Percentiles rank a stretch among this genome's conserved stretches.
phyloP scores from a whole-genome alignment of 2,888 invertebrate species.

The Criorhina ranunculi region DNA sequence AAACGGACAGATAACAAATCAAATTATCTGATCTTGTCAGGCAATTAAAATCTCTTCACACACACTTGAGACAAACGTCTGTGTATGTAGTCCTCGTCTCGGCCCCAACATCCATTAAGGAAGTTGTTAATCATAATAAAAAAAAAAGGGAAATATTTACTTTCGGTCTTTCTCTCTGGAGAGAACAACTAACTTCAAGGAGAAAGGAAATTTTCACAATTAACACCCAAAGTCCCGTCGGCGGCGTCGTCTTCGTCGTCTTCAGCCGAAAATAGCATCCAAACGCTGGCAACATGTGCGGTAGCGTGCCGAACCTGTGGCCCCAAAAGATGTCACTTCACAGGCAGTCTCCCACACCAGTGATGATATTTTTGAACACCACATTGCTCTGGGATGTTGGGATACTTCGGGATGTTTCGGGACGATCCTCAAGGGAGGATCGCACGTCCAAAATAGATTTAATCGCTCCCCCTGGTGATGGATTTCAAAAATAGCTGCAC shows the following conservation, averaged over 20 bases:
- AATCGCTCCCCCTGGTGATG: slow-evolving; percentile 70
- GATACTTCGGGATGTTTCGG: not conserved
- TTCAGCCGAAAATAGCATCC: slow-evolving; percentile 55
- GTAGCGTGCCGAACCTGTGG: slow-evolving; percentile 17
- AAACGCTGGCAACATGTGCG: slow-evolving; percentile 22
- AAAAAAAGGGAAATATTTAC: slow-evolving; percentile 63
- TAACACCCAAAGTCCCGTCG: slow-evolving; percentile 53
- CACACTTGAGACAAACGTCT: slow-evolving; percentile 59
- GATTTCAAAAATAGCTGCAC: slow-evolving; percentile 61
- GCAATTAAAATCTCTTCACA: slow-evolving; percentile 72
- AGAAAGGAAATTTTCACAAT: slow-evolving; percentile 48
- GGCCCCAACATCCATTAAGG: slow-evolving; percentile 45
- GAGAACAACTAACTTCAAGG: slow-evolving; percentile 36
- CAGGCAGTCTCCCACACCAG: slow-evolving; percentile 34
- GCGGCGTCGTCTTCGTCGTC: no score
- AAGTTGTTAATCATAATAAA: slow-evolving; percentile 68
- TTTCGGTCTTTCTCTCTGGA: not conserved
- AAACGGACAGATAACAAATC: slow-evolving; percentile 47
- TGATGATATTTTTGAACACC: slow-evolving; percentile 59
- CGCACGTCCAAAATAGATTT: slow-evolving; percentile 57
- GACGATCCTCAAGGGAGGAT: slow-evolving; percentile 65
- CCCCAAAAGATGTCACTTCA: slow-evolving; percentile 58
- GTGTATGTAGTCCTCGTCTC: not conserved
- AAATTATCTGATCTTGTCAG: slow-evolving; percentile 56
- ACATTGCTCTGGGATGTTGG: slow-evolving; percentile 8